Base-by-base conservation (phyloP, 2,888 invertebrate genomes). In the Rhagonycha fulva region DNA sequence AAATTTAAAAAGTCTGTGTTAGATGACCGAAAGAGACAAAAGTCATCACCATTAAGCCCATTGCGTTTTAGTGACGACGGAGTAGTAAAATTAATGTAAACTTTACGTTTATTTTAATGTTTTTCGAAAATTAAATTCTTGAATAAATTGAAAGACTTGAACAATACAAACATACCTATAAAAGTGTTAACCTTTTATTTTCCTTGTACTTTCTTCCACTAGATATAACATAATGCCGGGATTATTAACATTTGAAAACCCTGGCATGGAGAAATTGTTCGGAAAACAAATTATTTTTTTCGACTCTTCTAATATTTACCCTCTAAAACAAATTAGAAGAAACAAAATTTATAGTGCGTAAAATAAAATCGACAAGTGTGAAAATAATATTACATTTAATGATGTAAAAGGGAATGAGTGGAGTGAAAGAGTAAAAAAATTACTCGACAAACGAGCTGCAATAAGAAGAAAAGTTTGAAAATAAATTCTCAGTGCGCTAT, bases 401-500 rank as follows among this genome's bases (percentile, higher is more conserved):
- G 76, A 60, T 63, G 24, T 72, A 19, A 72, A 72, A 66, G 72
- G 67, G 24, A 62, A 32, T 24, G 28, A 14, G 28, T 68, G 32
- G 32, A 67, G 72, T 47, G 61, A 72, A 73, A 73, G 70, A 62
- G 70, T 73, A 75, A 75, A 74, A 75, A 75, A 75, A 47, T 47
- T 71, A 62, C 30, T 26, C 70, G 70, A 72, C 76, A 72, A 76
- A 72, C 70, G 73, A 76, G 69, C 47, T 47, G 76, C 73, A 76
- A 74, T 74, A 74, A 70, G 61, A 71, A 47, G 47, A 47, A 47
- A 71, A 76, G 68, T 75, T 75, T 62, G 72, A 67, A 76, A 78
- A 78, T 78, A 79, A 78, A 76, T 78, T 76, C 74, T 75, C 73
- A 70, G 78, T 79, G 72, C 76, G 75, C 76, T 75, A 74, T 79